Percentiles rank a stretch among this genome's conserved stretches.
phyloP scores from a whole-genome alignment of 2,888 invertebrate species.

The Drosophila greeni region DNA sequence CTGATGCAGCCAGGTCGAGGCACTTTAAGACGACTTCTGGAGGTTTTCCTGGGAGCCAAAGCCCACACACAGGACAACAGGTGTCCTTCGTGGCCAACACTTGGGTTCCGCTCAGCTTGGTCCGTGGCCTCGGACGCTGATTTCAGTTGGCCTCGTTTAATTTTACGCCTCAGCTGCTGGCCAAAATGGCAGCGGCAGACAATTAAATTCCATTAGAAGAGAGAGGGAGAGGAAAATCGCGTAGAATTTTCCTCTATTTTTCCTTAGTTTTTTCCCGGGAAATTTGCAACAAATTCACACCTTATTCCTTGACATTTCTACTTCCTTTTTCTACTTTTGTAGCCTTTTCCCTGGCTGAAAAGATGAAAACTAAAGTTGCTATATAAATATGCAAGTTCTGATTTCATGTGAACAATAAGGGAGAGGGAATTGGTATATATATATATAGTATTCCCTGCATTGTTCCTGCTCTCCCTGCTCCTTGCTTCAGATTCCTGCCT shows the following conservation, averaged over 20 bases:
- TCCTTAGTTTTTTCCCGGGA: neutral
- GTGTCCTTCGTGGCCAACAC: constrained; percentile 35
- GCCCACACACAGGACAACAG: constrained; percentile 47
- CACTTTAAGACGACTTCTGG: constrained; percentile 25
- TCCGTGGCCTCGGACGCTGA: constrained; percentile 14
- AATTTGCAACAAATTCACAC: constrained; percentile 17
- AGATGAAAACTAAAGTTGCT: constrained; percentile 3
- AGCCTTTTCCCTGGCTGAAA: neutral
- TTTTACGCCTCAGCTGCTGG: constrained; percentile 62
- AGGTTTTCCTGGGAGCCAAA: constrained; percentile 23
- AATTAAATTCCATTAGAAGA: constrained; percentile 67
- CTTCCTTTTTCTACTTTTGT: neutral
- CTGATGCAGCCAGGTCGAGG: constrained; percentile 41
- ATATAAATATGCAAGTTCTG: constrained; percentile 23
- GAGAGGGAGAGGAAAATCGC: constrained; percentile 41
- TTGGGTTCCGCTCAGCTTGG: constrained; percentile 41
- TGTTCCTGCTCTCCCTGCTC: constrained; percentile 15
- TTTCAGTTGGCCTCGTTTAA: constrained; percentile 57
- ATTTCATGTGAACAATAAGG: constrained; percentile 23
- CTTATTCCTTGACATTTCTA: neutral
- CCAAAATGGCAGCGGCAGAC: constrained; percentile 46
- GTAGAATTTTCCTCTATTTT: constrained; percentile 3
- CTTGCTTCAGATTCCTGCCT: constrained; percentile 3
- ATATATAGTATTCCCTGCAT: constrained; percentile 20
- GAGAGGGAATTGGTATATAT: neutral